Percentiles rank a stretch among this genome's conserved stretches.
Evolutionary conservation across 37 sponge, comb jelly and placozoan species (phyloP).

Genomic region (Hormiphora californensis): DNA sequence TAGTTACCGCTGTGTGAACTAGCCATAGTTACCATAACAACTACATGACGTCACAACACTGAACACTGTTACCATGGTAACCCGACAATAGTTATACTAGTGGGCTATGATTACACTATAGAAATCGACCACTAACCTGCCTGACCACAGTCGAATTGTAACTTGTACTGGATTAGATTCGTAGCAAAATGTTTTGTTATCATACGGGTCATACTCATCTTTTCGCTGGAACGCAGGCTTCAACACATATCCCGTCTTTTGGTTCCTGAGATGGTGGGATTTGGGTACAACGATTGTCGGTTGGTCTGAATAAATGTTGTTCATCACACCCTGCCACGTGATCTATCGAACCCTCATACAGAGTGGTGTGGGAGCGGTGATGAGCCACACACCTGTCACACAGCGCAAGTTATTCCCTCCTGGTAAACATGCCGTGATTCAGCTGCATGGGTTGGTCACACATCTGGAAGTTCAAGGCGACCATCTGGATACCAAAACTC

Average conservation of each 20-base stretch:
- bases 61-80: too few relatives aligned
- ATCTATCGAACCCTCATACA: too few relatives aligned
- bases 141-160: background rate
- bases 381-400: too few relatives aligned
- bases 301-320: too few relatives aligned
- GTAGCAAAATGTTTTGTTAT: background rate
- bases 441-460: constrained; percentile 50
- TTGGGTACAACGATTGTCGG: too few relatives aligned
- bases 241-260: background rate
- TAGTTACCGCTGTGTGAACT: too few relatives aligned
- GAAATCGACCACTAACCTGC: background rate
- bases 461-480: constrained; percentile 52
- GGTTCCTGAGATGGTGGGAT: constrained; percentile 18
- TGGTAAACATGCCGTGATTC: constrained; percentile 54
- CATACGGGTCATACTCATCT: constrained; percentile 5
- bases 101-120: background rate
- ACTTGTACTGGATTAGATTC: background rate
- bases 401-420: too few relatives aligned
- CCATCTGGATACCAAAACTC: constrained; percentile 37
- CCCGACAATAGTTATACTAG: too few relatives aligned
- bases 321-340: too few relatives aligned
- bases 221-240: constrained; percentile 6
- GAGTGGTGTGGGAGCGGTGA: too few relatives aligned
- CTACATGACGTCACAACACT: too few relatives aligned
- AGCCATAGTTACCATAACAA: too few relatives aligned